Conservation (phyloP, 2,888 invertebrate genomes). For the Protodeltote pygarga region DNA sequence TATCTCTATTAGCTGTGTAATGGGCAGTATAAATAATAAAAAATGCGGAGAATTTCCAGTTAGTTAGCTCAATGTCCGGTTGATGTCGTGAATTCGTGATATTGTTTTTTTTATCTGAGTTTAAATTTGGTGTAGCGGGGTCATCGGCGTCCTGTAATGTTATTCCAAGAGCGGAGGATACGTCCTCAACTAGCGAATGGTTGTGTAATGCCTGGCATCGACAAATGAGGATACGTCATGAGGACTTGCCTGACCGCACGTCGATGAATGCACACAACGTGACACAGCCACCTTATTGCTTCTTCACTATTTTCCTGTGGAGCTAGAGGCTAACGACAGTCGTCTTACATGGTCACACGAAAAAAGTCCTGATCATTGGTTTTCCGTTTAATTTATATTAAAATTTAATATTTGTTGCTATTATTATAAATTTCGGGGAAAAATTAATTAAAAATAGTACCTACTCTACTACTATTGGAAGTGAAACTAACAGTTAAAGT, state of each 20-base stretch:
- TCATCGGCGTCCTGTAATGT: conserved; percentile 61
- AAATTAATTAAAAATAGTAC: neutral
- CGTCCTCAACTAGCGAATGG: conserved; percentile 63
- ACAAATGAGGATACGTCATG: conserved; percentile 70
- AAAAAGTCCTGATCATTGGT: conserved; percentile 41
- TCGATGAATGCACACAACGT: conserved; percentile 62
- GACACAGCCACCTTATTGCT: conserved; percentile 73
- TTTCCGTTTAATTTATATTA: conserved; percentile 6
- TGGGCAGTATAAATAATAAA: conserved; percentile 17
- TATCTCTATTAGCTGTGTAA: conserved; percentile 30
- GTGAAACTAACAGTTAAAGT: no score
- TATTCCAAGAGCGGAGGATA: conserved; percentile 58
- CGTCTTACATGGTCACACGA: conserved; percentile 44
- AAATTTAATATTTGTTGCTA: neutral
- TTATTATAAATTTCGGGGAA: neutral
- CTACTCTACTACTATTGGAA: neutral
- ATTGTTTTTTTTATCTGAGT: conserved; percentile 32
- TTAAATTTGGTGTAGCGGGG: conserved; percentile 44
- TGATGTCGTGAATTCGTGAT: conserved; percentile 26
- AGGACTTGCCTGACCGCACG: conserved; percentile 59
- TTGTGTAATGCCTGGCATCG: conserved; percentile 51
- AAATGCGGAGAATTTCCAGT: conserved; percentile 23
- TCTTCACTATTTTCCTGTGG: conserved; percentile 75
- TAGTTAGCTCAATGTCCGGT: conserved; percentile 40
- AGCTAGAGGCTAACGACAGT: conserved; percentile 51